Evolutionary conservation across 2,113 vertebrate species (phyloP).

Genomic region (Tringa solitaria): DNA sequence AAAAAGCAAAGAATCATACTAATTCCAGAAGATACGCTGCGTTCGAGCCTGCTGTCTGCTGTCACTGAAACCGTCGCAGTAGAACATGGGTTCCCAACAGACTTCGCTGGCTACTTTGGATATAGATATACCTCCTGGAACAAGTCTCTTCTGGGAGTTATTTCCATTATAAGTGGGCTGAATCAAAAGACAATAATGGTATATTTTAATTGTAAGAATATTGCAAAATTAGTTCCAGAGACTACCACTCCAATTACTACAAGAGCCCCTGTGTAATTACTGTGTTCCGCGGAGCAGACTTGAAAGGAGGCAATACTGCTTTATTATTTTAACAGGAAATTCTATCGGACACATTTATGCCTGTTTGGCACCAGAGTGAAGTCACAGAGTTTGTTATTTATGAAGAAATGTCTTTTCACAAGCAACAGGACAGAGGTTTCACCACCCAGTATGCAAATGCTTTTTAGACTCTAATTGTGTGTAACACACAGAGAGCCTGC

Average conservation of each 20-base stretch:
- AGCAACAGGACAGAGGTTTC: background rate
- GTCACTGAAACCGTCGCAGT: background rate
- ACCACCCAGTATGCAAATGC: background rate
- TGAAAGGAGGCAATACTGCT: background rate
- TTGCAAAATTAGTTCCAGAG: background rate
- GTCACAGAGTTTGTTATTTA: background rate
- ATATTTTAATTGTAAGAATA: background rate
- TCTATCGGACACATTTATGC: background rate
- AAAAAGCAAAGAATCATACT: background rate
- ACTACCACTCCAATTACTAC: background rate
- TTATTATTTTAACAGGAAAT: background rate
- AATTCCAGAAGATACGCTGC: accelerated
- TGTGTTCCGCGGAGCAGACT: background rate
- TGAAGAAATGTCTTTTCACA: background rate
- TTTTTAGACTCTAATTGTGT: background rate
- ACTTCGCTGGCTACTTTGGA: background rate
- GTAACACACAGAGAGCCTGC: background rate
- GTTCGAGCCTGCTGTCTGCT: background rate
- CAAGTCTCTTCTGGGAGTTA: too few relatives aligned
- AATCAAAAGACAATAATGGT: background rate
- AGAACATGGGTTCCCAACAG: background rate
- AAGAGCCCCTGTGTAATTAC: background rate
- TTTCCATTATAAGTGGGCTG: background rate
- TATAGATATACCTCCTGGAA: background rate
- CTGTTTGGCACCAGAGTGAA: background rate